Evolutionary conservation across 2,797 vertebrate species (phyloP), one percentile per base, ranked within the genome.

Genomic region (Esox lucius): DNA sequence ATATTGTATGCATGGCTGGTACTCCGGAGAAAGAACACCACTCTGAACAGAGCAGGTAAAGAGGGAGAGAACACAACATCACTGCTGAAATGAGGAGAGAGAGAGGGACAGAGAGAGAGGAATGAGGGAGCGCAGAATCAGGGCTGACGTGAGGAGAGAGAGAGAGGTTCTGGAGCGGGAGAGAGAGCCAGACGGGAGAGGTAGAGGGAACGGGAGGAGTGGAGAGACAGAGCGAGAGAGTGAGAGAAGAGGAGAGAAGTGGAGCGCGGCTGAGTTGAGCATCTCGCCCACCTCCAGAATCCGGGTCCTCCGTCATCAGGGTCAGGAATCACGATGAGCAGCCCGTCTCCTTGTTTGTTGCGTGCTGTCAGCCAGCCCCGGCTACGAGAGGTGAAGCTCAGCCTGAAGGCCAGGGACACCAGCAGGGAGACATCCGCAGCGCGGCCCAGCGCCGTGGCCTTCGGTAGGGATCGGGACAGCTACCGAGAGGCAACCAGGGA

Each of bases 291-390:
- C 13, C 67, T 68, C 67, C 67, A 46, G 87, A 24, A 61, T 64
- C 59, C 53, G 35, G 51, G 53, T 79, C 83, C 61, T 79, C 42
- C 79, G 78, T 80, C 53, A 81, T 65, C 61, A 22, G 56, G 22
- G 9, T 79, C 72, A 65, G 49, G 56, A 33, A 33, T 74, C 80
- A 91, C 68, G 80, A 95, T 95, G 93, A 94, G 92, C 88, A 94
- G 93, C 88, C 94, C 93, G 0, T 94, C 93, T 78, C 84, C 93
- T 0, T 94, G 94, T 78, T 83, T 95, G 87, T 89, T 88, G 81
- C 92, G 90, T 0, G 76, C 91, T 6, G 74, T 93, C 19, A 90
- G 86, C 84, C 93, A 94, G 72, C 90, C 90, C 69, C 90, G 91
- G 78, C 88, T 94, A 51, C 56, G 92, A 74, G 93, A 95, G 85